Evolutionary conservation across 2,113 vertebrate species (phyloP).

Genomic region (Oncorhynchus gorbuscha): DNA sequence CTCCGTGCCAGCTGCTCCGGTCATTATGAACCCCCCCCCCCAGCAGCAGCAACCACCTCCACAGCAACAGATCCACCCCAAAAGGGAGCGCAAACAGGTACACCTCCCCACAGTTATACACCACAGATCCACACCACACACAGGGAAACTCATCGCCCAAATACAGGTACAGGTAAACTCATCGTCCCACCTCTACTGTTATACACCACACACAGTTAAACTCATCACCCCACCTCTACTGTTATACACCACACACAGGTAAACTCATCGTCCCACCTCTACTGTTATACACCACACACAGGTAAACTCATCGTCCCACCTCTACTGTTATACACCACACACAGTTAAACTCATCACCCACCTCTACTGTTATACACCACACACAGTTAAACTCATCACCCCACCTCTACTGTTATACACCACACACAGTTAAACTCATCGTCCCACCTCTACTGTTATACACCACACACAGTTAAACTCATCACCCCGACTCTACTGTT

Average conservation of each 20-base stretch:
- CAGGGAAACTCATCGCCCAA: no score
- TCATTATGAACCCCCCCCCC: slow-evolving; percentile 87
- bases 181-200: not conserved
- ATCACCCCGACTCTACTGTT: not conserved
- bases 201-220: no score
- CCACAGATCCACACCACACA: no score
- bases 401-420: not conserved
- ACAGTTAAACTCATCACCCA: no score
- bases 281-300: no score
- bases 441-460: not conserved
- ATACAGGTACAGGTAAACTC: slow-evolving; percentile 4
- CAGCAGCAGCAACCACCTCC: slow-evolving; percentile 53
- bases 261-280: not conserved
- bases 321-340: no score
- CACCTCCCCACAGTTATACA: no score
- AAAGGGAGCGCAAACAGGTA: slow-evolving; percentile 95
- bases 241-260: slow-evolving; percentile 21
- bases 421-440: slow-evolving; percentile 20
- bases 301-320: no score
- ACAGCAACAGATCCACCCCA: slow-evolving; percentile 79
- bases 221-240: no score
- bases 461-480: slow-evolving; percentile 21
- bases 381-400: slow-evolving; percentile 19
- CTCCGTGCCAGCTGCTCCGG: slow-evolving; percentile 81
- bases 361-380: no score